Base-by-base conservation (phyloP, 2,113 vertebrate genomes). In the Poicephalus meyeri region DNA sequence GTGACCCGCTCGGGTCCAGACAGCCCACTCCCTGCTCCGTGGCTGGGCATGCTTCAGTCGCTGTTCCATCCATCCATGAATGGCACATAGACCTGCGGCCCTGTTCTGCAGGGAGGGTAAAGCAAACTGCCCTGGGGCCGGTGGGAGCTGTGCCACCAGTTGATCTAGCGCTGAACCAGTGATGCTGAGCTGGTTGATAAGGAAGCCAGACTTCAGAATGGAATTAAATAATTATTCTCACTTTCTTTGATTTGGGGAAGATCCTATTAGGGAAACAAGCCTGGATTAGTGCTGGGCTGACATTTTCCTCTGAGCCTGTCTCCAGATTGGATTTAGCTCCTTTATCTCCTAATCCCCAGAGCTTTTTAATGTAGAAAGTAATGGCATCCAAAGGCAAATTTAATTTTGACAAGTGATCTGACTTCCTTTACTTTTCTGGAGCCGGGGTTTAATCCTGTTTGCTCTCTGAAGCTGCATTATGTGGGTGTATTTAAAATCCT, bases 331-430 rank as follows among this genome's bases (percentile, higher is more conserved):
- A 95, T 94, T 96, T 94, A 42, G 42, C 24, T 60, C 76, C 83
- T 95, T 95, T 92, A 95, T 93, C 95, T 96, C 96, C 60, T 93
- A 96, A 96, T 95, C 88, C 85, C 92, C 78, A 6, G 84, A 90
- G 95, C 76, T 80, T 93, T 89, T 93, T 94, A 92, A 80, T 41
- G 81, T 42, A 64, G 72, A 26, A 63, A 89, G 89, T 95, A 90
- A 81, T 58, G 91, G 83, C 61, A 70, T 88, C 76, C 69, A 83
- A 93, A 86, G 46, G 47, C 50, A 87, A 80, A 91, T 97, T 93
- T 47, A 91, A 95, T 96, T 95, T 93, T 89, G 66, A 71, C 80
- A 85, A 93, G 79, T 72, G 86, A 95, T 96, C 95, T 95, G 88
- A 76, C 80, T 92, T 92, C 86, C 86, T 78, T n/a, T 49, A 73